These are phyloP conservation scores for Craniophora ligustri DNA, from an alignment of 2,888 invertebrate species.

Conservation along the genomic window DNA sequence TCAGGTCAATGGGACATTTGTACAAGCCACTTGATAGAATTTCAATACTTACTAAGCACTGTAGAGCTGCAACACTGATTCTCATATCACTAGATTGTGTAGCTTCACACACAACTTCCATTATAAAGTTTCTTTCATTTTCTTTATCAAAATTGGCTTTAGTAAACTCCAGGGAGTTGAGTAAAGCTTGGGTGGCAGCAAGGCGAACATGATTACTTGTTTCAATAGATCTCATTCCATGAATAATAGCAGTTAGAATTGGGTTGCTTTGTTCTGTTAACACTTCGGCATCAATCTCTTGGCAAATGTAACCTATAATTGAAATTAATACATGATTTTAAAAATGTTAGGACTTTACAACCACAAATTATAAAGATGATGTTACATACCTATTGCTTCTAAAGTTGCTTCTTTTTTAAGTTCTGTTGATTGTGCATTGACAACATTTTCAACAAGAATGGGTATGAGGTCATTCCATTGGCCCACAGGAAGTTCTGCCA, in stretches of 20 bases:
- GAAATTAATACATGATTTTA: no score
- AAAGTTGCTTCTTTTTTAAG: slow-evolving; percentile 98
- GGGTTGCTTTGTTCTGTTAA: slow-evolving; percentile 97
- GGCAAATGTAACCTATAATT: slow-evolving; percentile 95
- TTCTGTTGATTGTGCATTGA: slow-evolving; percentile 95
- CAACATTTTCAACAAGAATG: slow-evolving; percentile 96
- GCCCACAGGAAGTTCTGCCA: slow-evolving; percentile 97
- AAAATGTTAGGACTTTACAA: not conserved
- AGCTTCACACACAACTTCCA: slow-evolving; percentile 99
- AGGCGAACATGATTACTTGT: slow-evolving; percentile 97
- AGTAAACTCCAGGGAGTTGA: slow-evolving; percentile 99
- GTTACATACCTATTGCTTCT: slow-evolving; percentile 95
- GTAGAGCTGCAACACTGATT: slow-evolving; percentile 98
- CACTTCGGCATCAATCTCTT: slow-evolving; percentile 98
- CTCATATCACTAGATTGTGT: slow-evolving; percentile 97
- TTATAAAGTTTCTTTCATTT: slow-evolving; percentile 98
- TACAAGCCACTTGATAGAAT: no score
- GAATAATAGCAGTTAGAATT: slow-evolving; percentile 99
- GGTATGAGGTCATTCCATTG: slow-evolving; percentile 98
- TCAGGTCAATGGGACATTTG: no score
- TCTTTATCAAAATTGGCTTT: slow-evolving; percentile 99
- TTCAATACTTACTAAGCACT: slow-evolving; percentile 95
- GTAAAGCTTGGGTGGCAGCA: slow-evolving; percentile 98
- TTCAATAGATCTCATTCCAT: slow-evolving; percentile 98
- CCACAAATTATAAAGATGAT: not conserved